Conservation (phyloP, 1,140 invertebrate species). For the Trichonephila inaurata region DNA sequence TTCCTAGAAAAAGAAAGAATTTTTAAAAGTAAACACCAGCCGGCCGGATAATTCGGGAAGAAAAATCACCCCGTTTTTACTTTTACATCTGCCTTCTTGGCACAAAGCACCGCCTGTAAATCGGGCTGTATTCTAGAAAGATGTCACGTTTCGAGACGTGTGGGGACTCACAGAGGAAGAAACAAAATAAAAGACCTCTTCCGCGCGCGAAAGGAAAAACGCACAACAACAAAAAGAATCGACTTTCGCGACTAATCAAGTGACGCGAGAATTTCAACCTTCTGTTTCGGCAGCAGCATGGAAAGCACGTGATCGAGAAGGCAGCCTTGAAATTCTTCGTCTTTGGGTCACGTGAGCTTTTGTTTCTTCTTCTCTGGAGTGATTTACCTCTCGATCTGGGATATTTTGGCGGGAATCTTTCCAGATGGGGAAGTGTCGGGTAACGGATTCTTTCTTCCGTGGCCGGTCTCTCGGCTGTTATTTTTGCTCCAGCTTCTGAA, state of each 20-base stretch:
- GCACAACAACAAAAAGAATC: background rate
- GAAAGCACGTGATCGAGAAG: background rate
- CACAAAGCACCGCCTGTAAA: background rate
- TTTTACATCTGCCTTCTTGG: background rate
- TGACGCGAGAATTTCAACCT: background rate
- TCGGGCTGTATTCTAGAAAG: background rate
- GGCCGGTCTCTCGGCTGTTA: no score
- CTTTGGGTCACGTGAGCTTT: conserved; percentile 7
- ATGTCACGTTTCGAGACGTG: background rate
- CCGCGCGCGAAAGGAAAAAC: background rate
- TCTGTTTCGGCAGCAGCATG: background rate
- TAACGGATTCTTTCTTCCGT: background rate
- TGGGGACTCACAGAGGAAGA: background rate
- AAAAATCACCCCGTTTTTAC: background rate
- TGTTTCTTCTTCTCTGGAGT: background rate
- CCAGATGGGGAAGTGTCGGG: background rate
- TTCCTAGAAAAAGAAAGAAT: no score
- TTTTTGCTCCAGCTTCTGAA: no score
- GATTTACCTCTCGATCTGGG: background rate
- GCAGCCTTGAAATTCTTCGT: background rate
- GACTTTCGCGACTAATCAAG: background rate
- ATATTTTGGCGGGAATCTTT: background rate
- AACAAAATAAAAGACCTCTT: background rate
- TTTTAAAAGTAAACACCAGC: no score
- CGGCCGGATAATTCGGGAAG: no score